Evolutionary conservation across 2,888 invertebrate species (phyloP).

Genomic region (Eretmocerus hayati): DNA sequence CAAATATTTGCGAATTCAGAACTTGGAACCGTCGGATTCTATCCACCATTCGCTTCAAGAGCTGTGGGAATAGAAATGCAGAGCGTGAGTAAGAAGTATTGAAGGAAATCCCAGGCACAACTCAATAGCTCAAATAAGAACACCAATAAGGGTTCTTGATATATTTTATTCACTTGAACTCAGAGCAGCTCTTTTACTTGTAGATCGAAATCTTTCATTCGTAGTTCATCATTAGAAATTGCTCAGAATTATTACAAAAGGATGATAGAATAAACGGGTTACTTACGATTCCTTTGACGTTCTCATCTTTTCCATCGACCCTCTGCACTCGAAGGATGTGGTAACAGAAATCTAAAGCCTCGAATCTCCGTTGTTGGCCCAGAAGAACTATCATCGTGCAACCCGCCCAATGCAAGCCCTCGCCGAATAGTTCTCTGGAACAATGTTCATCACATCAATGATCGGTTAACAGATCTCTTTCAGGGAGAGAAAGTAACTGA

Average conservation of each 20-base stretch:
- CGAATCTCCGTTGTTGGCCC: slow-evolving; percentile 92
- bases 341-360: slow-evolving; percentile 97
- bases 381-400: slow-evolving; percentile 92
- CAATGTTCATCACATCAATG: slow-evolving; percentile 21
- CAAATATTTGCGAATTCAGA: slow-evolving; percentile 95
- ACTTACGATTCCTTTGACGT: slow-evolving; percentile 91
- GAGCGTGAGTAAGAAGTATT: neutral
- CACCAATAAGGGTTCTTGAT: neutral
- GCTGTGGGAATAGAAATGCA: slow-evolving; percentile 53
- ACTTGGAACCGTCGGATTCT: slow-evolving; percentile 96
- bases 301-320: slow-evolving; percentile 92
- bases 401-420: slow-evolving; percentile 98
- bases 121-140: neutral
- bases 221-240: neutral
- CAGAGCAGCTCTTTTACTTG: too few relatives aligned
- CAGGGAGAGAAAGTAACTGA: too few relatives aligned
- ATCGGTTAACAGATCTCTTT: too few relatives aligned
- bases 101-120: too few relatives aligned
- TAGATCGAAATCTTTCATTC: neutral
- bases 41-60: slow-evolving; percentile 93
- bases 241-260: neutral
- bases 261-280: too few relatives aligned
- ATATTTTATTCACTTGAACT: too few relatives aligned
- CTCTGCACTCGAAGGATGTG: slow-evolving; percentile 92
- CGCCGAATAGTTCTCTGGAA: slow-evolving; percentile 88